Evolutionary conservation across 2,888 invertebrate species (phyloP), one percentile per base, ranked within the genome.

Genomic region (Ectropis crepuscularia): DNA sequence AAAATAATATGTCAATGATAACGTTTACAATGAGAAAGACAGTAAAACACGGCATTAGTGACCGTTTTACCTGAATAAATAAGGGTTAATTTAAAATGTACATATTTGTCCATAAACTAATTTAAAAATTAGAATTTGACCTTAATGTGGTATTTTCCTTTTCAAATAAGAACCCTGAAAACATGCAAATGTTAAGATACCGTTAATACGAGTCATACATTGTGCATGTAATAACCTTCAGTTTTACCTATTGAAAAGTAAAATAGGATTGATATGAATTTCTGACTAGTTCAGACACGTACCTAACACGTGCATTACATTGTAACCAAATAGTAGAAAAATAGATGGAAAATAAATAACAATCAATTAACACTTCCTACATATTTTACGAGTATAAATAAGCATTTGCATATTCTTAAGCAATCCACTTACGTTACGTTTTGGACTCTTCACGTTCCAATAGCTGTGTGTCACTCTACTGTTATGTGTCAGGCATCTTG

Each of bases 181-280:
- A 41, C 48, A 53, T 43, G 51, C 57, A 53, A 57, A 57, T 57
- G 57, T 53, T 38, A 28, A 62, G 53, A 48, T 53, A 60, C 48
- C 47, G 47, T 47, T 62, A 51, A 62, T n/a, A 61, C 43, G n/a
- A 48, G 9, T 5, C 45, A 53, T 53, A 12, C 38, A 68, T 63
- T 61, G 16, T 53, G 36, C 47, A 53, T 60, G 53, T 51, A 63
- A 65, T 62, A 61, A 55, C 57, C 61, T 46, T 63, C 59, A 71
- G 69, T 73, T 67, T 74, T 72, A 73, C 74, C 79, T 79, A 81
- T 85, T 87, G 82, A 81, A 82, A 86, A 86, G 82, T 85, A 74
- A 80, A 88, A 86, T 86, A 74, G 78, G 78, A 76, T 82, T 74
- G 67, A 79, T 80, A 85, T 83, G 84, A 86, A 85, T 82, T 81